Conservation (phyloP, 2,113 vertebrate species). For the Maccullochella peelii region DNA sequence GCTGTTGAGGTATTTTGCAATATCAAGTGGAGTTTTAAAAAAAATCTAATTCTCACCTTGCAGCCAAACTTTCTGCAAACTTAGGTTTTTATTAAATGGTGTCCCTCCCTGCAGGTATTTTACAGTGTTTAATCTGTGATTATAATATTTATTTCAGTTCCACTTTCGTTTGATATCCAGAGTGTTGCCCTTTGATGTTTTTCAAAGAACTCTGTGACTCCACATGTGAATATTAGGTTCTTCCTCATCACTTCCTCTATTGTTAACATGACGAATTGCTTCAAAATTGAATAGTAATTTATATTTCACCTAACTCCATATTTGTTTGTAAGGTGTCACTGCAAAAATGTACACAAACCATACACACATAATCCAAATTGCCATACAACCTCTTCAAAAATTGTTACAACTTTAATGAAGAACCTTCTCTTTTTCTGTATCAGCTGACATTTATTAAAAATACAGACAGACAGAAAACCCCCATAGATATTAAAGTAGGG, state of each 20-base stretch:
- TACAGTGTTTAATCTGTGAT: conserved; percentile 6
- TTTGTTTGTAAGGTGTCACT: background rate
- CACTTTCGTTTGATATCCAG: conserved; percentile 18
- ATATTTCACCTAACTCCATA: background rate
- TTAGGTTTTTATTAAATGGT: conserved; percentile 20
- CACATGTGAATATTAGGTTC: conserved; percentile 11
- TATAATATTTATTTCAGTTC: conserved; percentile 12
- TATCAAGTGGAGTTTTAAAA: background rate
- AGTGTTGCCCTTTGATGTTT: conserved; percentile 32
- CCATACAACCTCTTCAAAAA: background rate
- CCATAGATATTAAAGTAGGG: background rate
- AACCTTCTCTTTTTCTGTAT: background rate
- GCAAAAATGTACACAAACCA: background rate
- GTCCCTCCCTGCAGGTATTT: conserved; percentile 32
- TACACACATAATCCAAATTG: background rate
- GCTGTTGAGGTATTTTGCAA: background rate
- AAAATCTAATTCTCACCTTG: conserved; percentile 10
- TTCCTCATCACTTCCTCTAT: conserved; percentile 6
- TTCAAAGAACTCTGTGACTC: conserved; percentile 33
- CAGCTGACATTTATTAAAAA: background rate
- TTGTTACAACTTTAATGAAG: background rate
- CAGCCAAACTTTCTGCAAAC: background rate
- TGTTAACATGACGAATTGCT: conserved; percentile 3
- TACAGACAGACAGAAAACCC: background rate
- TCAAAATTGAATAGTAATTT: conserved; percentile 14